A percentile compares a stretch with the other conserved stretches of the same genome.
These are phyloP conservation scores for Nerophis ophidion DNA, from an alignment of 2,113 vertebrate genomes.

Conservation along the genomic window DNA sequence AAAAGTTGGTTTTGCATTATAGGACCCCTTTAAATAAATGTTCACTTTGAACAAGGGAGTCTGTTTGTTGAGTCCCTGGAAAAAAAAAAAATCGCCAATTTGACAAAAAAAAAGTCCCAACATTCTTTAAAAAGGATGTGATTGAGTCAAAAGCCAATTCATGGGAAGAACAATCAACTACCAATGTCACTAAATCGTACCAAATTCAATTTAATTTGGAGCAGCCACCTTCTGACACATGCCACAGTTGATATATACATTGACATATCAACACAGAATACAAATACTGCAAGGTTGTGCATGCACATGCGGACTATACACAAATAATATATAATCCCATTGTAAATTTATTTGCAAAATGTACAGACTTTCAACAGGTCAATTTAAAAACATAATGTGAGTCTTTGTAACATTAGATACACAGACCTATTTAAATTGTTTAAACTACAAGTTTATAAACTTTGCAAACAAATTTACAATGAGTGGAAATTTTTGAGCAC, in stretches of 20 bases:
- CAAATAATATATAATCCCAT: constrained; percentile 7
- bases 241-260: background rate
- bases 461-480: too few relatives aligned
- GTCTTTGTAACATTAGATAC: too few relatives aligned
- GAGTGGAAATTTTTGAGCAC: background rate
- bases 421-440: too few relatives aligned
- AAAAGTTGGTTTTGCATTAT: too few relatives aligned
- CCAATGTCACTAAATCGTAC: constrained; percentile 6
- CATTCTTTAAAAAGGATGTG: background rate
- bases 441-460: background rate
- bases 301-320: constrained; percentile 47
- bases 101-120: too few relatives aligned
- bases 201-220: constrained; percentile 13
- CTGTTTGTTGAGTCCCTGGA: too few relatives aligned
- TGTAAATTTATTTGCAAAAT: too few relatives aligned
- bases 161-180: background rate
- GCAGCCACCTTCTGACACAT: background rate
- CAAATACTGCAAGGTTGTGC: background rate
- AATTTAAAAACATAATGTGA: too few relatives aligned
- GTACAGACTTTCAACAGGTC: too few relatives aligned
- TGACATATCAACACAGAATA: background rate
- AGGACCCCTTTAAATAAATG: too few relatives aligned
- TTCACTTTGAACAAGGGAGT: too few relatives aligned
- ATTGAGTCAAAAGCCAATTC: background rate
- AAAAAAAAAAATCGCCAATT: background rate